Evolutionary conservation across 2,113 vertebrate species (phyloP).

Genomic region (Bufo bufo): DNA sequence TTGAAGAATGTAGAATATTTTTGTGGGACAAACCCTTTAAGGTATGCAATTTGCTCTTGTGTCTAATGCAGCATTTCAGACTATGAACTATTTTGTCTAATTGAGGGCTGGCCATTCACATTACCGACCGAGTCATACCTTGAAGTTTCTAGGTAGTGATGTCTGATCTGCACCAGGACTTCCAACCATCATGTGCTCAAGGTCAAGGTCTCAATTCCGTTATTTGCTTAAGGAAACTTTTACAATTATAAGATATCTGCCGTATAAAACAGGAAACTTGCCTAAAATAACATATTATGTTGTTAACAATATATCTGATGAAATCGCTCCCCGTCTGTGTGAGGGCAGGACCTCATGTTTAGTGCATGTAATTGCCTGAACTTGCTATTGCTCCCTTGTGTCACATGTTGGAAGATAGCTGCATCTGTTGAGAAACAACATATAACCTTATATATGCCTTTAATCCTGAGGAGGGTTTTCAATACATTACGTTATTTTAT

Average conservation of each 20-base stretch:
- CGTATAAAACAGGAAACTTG: background rate
- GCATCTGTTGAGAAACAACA: background rate
- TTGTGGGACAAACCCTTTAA: too few relatives aligned
- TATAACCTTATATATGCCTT: background rate
- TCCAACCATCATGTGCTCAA: too few relatives aligned
- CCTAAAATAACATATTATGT: constrained; percentile 2
- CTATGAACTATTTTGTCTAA: too few relatives aligned
- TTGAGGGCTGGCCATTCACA: background rate
- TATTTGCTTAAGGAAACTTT: background rate
- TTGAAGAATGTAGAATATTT: too few relatives aligned
- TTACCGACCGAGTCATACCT: too few relatives aligned
- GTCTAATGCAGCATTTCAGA: too few relatives aligned
- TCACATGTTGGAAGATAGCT: constrained; percentile 10
- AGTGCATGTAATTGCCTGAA: background rate
- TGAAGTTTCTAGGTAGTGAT: background rate
- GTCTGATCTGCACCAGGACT: too few relatives aligned
- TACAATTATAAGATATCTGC: background rate
- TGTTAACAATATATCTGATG: background rate
- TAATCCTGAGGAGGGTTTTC: background rate
- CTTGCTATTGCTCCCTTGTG: constrained; percentile 9
- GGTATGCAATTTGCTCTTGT: too few relatives aligned
- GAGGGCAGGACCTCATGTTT: background rate
- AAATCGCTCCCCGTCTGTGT: background rate
- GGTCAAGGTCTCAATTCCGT: background rate
- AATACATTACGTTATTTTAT: constrained; percentile 2